Conservation (phyloP, 2,113 vertebrate species). For the Oncorhynchus clarkii region DNA sequence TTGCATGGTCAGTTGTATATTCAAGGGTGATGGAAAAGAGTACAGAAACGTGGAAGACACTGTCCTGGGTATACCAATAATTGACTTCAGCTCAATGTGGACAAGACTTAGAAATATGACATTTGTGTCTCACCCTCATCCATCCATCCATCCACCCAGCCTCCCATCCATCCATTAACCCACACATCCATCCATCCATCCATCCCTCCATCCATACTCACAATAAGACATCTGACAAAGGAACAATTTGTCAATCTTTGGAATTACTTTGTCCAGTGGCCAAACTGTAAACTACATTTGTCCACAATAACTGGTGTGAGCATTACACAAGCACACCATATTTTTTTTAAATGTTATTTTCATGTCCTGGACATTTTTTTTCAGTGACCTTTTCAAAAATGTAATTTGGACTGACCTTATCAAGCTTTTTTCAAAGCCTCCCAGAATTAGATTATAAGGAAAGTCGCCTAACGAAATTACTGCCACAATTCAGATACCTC, state of each 20-base stretch:
- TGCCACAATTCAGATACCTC: slow-evolving; percentile 31
- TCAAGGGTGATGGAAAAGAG: too few species aligned
- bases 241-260: background rate
- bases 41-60: too few species aligned
- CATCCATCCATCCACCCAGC: too few species aligned
- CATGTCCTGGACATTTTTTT: slow-evolving; percentile 5
- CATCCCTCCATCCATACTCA: too few species aligned
- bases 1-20: too few species aligned
- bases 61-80: too few species aligned
- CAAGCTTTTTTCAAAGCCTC: slow-evolving; percentile 13
- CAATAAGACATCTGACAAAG: background rate
- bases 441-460: slow-evolving; percentile 33
- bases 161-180: too few species aligned
- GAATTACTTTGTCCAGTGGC: background rate
- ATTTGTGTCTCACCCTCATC: too few species aligned
- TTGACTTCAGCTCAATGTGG: too few species aligned
- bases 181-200: too few species aligned
- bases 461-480: slow-evolving; percentile 31
- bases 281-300: slow-evolving; percentile 1
- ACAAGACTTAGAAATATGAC: too few species aligned
- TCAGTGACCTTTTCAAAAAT: slow-evolving; percentile 37
- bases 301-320: too few species aligned
- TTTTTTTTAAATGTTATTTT: background rate
- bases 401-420: slow-evolving; percentile 35
- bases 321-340: background rate